Evolutionary conservation across 2,888 invertebrate species (phyloP).

Genomic region (Nemotelus pantherinus): DNA sequence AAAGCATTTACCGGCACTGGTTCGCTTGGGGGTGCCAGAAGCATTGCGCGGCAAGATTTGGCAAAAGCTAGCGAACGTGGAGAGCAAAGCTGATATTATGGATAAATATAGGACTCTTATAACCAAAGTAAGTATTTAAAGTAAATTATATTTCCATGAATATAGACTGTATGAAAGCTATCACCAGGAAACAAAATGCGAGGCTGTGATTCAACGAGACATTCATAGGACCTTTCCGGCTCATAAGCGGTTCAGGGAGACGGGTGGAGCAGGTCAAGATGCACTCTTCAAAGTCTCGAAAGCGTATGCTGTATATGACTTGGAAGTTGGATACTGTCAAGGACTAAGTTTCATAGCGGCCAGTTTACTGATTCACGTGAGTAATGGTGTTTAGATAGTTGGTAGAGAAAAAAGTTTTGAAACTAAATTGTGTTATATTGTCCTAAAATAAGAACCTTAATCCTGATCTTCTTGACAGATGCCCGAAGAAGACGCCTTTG

Average conservation of each 20-base stretch:
- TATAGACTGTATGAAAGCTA: background rate
- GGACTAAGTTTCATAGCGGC: slow-evolving; percentile 98
- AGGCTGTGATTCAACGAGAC: slow-evolving; percentile 94
- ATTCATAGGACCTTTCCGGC: slow-evolving; percentile 99
- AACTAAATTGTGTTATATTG: too few species aligned
- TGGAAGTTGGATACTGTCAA: slow-evolving; percentile 98
- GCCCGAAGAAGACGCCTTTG: slow-evolving; percentile 99
- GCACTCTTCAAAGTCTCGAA: slow-evolving; percentile 94
- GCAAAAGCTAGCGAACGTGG: slow-evolving; percentile 92
- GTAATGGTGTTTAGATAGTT: slow-evolving; percentile 58
- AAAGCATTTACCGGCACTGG: slow-evolving; percentile 80
- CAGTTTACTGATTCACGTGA: slow-evolving; percentile 92
- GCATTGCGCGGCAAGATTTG: slow-evolving; percentile 97
- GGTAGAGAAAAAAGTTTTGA: background rate
- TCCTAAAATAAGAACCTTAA: background rate
- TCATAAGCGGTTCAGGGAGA: slow-evolving; percentile 96
- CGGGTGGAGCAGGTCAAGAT: slow-evolving; percentile 88
- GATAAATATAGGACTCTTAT: slow-evolving; percentile 93
- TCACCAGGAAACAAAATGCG: slow-evolving; percentile 88
- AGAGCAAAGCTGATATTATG: slow-evolving; percentile 84
- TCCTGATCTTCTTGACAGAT: slow-evolving; percentile 72
- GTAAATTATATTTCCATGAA: background rate
- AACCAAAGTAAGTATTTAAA: slow-evolving; percentile 77
- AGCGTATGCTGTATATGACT: slow-evolving; percentile 97
- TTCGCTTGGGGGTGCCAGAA: slow-evolving; percentile 92